These are phyloP conservation scores for Orthosia incerta DNA, from an alignment of 2,888 invertebrate species.

Conservation along the genomic window DNA sequence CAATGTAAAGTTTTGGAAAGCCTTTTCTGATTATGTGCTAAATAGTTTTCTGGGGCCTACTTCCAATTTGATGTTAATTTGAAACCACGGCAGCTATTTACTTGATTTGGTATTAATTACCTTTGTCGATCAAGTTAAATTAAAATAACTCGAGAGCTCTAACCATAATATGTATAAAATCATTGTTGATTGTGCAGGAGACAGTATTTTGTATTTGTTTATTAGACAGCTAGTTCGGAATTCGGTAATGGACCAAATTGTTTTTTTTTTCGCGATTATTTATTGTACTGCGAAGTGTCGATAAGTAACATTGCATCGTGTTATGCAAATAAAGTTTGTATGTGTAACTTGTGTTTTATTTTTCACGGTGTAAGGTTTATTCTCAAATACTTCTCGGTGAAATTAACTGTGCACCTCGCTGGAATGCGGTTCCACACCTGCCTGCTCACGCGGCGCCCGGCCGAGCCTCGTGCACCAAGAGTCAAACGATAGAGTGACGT, in stretches of 20 bases:
- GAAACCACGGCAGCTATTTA: slow-evolving; percentile 11
- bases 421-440: no score
- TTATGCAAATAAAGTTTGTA: slow-evolving; percentile 84
- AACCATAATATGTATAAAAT: slow-evolving; percentile 39
- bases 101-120: not conserved
- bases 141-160: slow-evolving; percentile 55
- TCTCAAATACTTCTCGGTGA: no score
- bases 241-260: slow-evolving; percentile 68
- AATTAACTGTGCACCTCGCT: no score
- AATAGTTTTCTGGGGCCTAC: not conserved
- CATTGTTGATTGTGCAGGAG: slow-evolving; percentile 58
- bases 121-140: not conserved
- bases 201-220: slow-evolving; percentile 59
- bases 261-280: slow-evolving; percentile 70
- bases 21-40: not conserved
- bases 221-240: slow-evolving; percentile 62
- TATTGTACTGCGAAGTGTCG: slow-evolving; percentile 71
- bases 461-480: no score
- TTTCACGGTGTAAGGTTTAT: not conserved
- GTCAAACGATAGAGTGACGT: no score
- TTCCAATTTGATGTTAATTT: slow-evolving; percentile 17
- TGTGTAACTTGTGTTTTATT: slow-evolving; percentile 71
- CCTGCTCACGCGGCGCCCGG: no score
- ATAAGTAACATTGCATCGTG: slow-evolving; percentile 71
- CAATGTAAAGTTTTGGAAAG: not conserved